Conservation (phyloP, 2,113 vertebrate species). For the Xenopus laevis region DNA sequence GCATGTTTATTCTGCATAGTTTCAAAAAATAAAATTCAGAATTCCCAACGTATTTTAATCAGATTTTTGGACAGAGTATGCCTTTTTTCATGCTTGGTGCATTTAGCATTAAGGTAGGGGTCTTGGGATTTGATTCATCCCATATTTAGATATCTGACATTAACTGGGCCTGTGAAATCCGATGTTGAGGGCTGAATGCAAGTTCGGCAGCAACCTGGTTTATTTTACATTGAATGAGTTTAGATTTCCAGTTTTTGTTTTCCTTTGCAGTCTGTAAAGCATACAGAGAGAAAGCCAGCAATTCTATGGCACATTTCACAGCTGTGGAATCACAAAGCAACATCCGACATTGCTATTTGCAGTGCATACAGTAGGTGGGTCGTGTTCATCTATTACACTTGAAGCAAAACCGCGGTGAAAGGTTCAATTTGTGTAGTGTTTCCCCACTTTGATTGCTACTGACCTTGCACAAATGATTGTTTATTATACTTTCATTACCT, state of each 20-base stretch:
- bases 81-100: neutral
- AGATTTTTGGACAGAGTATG: conserved; percentile 12
- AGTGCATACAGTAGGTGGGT: neutral
- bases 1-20: no score
- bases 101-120: neutral
- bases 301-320: conserved; percentile 42
- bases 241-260: conserved; percentile 15
- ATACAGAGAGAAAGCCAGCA: conserved; percentile 12
- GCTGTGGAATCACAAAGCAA: conserved; percentile 24
- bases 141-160: conserved; percentile 37
- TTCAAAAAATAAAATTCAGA: conserved; percentile 8
- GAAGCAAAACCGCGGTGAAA: no score
- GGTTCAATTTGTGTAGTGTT: no score
- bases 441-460: no score
- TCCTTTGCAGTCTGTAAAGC: conserved; percentile 15
- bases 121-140: conserved; percentile 1
- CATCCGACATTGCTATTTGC: neutral
- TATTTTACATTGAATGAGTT: conserved; percentile 21
- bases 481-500: no score
- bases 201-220: conserved; percentile 20
- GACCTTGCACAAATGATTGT: no score
- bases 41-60: no score
- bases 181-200: conserved; percentile 3
- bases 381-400: neutral
- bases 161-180: conserved; percentile 21